Conservation (phyloP, 2,888 invertebrate genomes). For the Philopedon plagiatum region DNA sequence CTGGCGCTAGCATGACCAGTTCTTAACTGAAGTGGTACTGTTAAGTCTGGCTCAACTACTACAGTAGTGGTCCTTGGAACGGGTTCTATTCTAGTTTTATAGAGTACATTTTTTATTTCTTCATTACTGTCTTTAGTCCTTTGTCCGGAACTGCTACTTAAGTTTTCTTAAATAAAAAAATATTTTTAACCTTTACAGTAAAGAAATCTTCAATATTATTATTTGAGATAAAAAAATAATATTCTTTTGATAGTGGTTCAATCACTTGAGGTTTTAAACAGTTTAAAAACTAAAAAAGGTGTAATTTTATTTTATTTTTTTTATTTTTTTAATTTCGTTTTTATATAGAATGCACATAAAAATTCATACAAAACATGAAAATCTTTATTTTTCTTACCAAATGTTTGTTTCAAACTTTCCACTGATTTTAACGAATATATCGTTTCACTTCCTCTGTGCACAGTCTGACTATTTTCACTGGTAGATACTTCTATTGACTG, state of each 20-base stretch:
- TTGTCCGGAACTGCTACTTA: background rate
- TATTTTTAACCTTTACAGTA: too few relatives aligned
- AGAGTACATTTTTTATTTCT: background rate
- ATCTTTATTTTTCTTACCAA: constrained; percentile 18
- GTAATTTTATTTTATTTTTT: too few relatives aligned
- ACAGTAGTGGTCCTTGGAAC: background rate
- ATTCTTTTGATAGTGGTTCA: too few relatives aligned
- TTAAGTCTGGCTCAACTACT: constrained; percentile 2
- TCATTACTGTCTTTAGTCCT: background rate
- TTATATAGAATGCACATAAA: too few relatives aligned
- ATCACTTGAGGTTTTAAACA: too few relatives aligned
- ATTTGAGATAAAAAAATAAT: too few relatives aligned
- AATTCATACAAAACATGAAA: too few relatives aligned
- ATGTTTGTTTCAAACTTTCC: constrained; percentile 23
- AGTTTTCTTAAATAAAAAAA: constrained; percentile 6
- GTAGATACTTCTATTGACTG: background rate
- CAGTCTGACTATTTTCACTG: background rate
- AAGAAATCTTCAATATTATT: too few relatives aligned
- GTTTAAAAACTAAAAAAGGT: too few relatives aligned
- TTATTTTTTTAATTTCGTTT: too few relatives aligned
- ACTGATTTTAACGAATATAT: constrained; percentile 18
- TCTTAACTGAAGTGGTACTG: constrained; percentile 19
- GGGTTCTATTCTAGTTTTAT: background rate
- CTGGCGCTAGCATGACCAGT: background rate
- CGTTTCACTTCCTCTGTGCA: background rate